Base-by-base conservation (phyloP, 2,888 invertebrate genomes). In the Fragum whitleyi region DNA sequence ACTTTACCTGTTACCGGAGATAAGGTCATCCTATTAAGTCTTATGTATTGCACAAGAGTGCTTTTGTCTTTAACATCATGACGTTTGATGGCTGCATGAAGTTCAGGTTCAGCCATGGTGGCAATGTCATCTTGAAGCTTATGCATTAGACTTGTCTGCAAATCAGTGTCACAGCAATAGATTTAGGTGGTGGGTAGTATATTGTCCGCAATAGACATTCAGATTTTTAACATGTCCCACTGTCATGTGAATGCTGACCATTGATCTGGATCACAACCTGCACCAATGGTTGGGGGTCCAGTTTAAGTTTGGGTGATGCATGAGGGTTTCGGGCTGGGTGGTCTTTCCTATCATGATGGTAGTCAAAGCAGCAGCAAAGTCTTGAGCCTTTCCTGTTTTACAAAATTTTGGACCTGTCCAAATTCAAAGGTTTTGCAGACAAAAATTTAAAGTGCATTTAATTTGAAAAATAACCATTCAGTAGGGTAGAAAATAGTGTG, bases 211-310 rank as follows among this genome's bases (percentile, higher is more conserved):
- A 77, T 70, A 0, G 70, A 29, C 77, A 73, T 79, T 7, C 72
- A 72, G 16, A 72, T 67, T 26, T 76, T 77, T 36, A 74, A 77
- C 74, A 77, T 74, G 36, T 74, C 59, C 74, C 81, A 77, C n/a
- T 74, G 74, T 67, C 74, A n/a, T n/a, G 62, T 77, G 71, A 79
- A 79, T n/a, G 71, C 74, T 14, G 74, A 68, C 79, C 79, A 69
- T 21, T 79, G 74, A 28, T 79, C 79, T 53, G 74, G 70, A 65
- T 74, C 71, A 71, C 70, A 74, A 65, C 65, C 70, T 2, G 71
- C 67, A 23, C 65, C 57, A 16, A 79, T 74, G 36, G 55, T 76
- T 67, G 59, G 59, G 39, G 39, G 39, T 39, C 39, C 69, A 75
- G 68, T 39, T 80, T 80, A 57, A 80, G 39, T 47, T 74, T 74